A percentile compares a stretch with the other conserved stretches of the same genome.
phyloP scores from a whole-genome alignment of 2,888 invertebrate genomes.

The Trisateles emortualis region DNA sequence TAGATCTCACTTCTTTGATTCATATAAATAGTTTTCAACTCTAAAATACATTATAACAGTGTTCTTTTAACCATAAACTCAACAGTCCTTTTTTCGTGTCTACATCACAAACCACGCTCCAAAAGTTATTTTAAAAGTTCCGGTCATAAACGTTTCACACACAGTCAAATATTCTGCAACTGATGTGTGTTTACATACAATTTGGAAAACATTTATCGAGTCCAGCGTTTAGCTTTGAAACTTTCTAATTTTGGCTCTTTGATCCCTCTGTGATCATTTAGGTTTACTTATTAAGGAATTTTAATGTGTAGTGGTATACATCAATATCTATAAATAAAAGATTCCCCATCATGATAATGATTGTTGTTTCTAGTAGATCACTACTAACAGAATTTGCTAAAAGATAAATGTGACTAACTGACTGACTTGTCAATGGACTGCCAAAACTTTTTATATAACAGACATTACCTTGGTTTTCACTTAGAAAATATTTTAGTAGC shows the following conservation, averaged over 20 bases:
- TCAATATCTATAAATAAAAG: conserved; percentile 29
- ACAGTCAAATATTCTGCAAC: conserved; percentile 52
- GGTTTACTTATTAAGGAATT: conserved; percentile 59
- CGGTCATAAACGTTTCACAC: conserved; percentile 58
- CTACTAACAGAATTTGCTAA: no score
- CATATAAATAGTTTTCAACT: no score
- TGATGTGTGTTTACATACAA: conserved; percentile 69
- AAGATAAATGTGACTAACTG: no score
- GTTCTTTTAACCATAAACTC: no score
- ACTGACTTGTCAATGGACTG: no score
- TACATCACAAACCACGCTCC: conserved; percentile 10
- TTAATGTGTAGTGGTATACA: conserved; percentile 49
- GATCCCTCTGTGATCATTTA: conserved; percentile 62
- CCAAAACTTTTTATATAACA: no score
- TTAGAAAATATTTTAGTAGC: no score
- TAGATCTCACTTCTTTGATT: no score
- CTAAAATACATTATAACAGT: no score
- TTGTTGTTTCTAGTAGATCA: conserved; percentile 24
- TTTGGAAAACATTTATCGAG: conserved; percentile 72
- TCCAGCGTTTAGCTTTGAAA: conserved; percentile 62
- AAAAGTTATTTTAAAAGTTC: conserved; percentile 47
- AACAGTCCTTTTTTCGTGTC: not conserved
- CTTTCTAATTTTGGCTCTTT: conserved; percentile 72
- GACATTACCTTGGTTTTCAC: no score
- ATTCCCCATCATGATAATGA: conserved; percentile 27